phyloP scores from a whole-genome alignment of 2,113 vertebrate genomes.

The Odocoileus virginianus region DNA sequence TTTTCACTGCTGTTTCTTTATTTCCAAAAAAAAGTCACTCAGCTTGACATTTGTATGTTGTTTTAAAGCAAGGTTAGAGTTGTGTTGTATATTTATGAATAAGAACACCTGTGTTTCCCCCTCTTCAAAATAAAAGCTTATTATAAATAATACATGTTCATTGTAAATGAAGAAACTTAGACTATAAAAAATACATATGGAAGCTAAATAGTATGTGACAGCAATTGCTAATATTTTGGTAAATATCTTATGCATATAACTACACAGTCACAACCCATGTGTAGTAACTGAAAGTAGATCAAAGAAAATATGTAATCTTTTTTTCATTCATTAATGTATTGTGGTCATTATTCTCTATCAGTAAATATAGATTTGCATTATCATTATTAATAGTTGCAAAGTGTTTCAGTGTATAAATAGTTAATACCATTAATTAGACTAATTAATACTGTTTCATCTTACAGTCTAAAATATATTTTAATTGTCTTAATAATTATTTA shows the following conservation, averaged over 20 bases:
- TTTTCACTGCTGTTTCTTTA: not conserved
- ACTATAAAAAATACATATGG: not conserved
- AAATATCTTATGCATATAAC: not conserved
- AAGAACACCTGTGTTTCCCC: not conserved
- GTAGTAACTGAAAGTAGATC: not conserved
- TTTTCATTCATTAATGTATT: not conserved
- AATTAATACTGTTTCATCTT: not conserved
- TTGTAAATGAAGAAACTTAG: not conserved
- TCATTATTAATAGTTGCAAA: not conserved
- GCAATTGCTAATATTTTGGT: not conserved
- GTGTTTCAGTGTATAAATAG: not conserved
- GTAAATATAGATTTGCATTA: conserved; percentile 19
- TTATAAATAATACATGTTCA: not conserved
- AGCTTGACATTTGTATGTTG: not conserved
- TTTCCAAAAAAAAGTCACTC: not conserved
- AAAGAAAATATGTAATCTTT: not conserved
- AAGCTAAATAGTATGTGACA: not conserved
- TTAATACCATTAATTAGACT: not conserved
- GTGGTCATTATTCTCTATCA: not conserved
- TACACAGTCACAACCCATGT: not conserved
- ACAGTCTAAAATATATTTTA: not conserved
- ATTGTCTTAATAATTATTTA: not conserved
- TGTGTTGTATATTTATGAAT: not conserved
- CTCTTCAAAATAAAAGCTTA: not conserved
- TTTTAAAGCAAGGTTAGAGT: conserved; percentile 12